Base-by-base conservation (phyloP, 2,888 invertebrate genomes). In the Arctia plantaginis region DNA sequence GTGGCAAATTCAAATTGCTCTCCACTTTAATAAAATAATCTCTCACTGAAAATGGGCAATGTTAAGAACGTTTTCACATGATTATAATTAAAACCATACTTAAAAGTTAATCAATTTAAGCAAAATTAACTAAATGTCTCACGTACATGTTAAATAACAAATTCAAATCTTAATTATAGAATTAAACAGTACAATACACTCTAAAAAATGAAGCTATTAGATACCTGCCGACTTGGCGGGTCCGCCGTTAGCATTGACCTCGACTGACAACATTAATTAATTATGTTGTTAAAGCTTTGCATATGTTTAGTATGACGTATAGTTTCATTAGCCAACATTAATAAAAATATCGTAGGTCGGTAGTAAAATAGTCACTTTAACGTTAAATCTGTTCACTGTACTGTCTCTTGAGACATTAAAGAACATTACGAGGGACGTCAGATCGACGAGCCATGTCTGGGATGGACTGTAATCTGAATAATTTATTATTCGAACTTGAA, bases 401-500 rank as follows among this genome's bases (percentile, higher is more conserved):
- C 30, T 7, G 18, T 30, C 30, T 30, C 62, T 62, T 6, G 62
- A 15, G 30, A 59, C 15, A 59, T 27, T 59, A 59, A 59, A 27
- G 13, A 8, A 27, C 13, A 59, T 59, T 59, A 59, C 59, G 59
- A 59, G 27, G 27, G 59, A 59, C 27, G 13, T 59, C 59, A 59
- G 59, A 13, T 55, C n/a, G 55, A 55, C n/a, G 3, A 55, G n/a
- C n/a, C 27, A 62, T 30, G 59, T 15, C 59, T 62, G 27, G 27
- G 30, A 62, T 62, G 27, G 27, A 62, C 6, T 62, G 59, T 27
- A 62, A 27, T 62, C 18, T 27, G 27, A 62, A 62, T 62, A 62
- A 62, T 62, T 62, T 62, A 62, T 62, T 30, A 62, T 62, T 18
- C 13, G 59, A 30, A 62, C 59, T 62, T 62, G 59, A 62, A 27